Conservation (phyloP, 92 coral and sea anemone genomes). For the Scolanthus callimorphus region DNA sequence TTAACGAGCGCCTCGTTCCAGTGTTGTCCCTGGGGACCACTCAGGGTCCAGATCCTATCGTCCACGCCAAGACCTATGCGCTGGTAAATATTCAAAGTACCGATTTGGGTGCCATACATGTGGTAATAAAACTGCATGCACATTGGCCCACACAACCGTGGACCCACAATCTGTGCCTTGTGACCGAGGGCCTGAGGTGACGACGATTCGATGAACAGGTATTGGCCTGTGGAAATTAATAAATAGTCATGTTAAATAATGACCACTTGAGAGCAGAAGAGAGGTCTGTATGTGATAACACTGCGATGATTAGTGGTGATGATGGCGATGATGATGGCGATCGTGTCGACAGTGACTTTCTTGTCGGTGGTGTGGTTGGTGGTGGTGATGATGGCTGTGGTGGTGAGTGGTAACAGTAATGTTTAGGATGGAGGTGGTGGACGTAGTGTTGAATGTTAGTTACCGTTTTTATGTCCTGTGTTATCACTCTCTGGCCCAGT, state of each 20-base stretch:
- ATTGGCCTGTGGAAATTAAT: constrained; percentile 36
- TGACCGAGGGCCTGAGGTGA: constrained; percentile 34
- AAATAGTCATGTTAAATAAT: too few relatives aligned
- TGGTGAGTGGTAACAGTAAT: too few relatives aligned
- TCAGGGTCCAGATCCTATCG: constrained; percentile 72
- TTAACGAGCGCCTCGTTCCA: constrained; percentile 88
- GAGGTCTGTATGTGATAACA: too few relatives aligned
- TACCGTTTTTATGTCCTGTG: constrained; percentile 61
- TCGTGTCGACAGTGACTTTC: too few relatives aligned
- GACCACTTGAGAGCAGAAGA: too few relatives aligned
- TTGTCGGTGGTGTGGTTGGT: too few relatives aligned
- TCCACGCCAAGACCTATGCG: constrained; percentile 56
- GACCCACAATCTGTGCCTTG: constrained; percentile 72
- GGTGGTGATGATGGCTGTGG: too few relatives aligned
- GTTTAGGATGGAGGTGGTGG: background rate
- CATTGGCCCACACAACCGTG: constrained; percentile 70
- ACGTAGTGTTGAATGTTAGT: too few relatives aligned
- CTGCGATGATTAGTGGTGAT: too few relatives aligned
- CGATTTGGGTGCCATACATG: constrained; percentile 74
- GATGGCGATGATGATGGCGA: too few relatives aligned
- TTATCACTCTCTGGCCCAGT: constrained; percentile 84
- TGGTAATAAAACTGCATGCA: constrained; percentile 80
- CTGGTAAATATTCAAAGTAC: constrained; percentile 57
- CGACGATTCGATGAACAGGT: constrained; percentile 73
- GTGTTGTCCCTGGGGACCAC: constrained; percentile 57